phyloP scores from a whole-genome alignment of 1,140 invertebrate genomes.

The Drosophila erecta region DNA sequence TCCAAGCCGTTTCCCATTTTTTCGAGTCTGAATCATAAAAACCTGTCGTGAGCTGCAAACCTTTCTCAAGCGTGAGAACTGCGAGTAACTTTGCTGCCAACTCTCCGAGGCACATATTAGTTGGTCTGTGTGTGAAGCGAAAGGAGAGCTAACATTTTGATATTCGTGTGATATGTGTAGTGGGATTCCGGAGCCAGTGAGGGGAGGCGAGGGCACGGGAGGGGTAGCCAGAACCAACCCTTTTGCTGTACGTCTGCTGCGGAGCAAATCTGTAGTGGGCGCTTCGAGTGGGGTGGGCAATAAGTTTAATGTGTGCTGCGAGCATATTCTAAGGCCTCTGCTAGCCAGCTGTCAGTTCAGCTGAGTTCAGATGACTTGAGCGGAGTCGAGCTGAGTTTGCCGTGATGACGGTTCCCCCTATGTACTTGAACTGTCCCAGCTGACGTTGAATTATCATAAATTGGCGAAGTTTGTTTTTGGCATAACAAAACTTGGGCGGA shows the following conservation, averaged over 20 bases:
- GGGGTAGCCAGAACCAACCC: constrained; percentile 66
- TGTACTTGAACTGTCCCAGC: constrained; percentile 79
- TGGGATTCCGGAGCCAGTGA: background rate
- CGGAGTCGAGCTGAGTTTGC: constrained; percentile 48
- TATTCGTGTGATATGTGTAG: constrained; percentile 63
- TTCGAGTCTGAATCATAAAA: constrained; percentile 32
- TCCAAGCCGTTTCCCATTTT: background rate
- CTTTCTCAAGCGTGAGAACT: constrained; percentile 11
- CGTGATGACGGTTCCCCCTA: constrained; percentile 67
- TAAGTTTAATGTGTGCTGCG: constrained; percentile 81
- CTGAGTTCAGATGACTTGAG: constrained; percentile 46
- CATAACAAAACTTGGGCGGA: constrained; percentile 75
- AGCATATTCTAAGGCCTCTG: constrained; percentile 74
- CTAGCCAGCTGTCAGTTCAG: constrained; percentile 73
- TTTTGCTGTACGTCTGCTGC: constrained; percentile 63
- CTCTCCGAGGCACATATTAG: constrained; percentile 39
- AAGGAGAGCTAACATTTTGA: constrained; percentile 55
- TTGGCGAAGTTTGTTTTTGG: constrained; percentile 82
- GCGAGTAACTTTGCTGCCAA: constrained; percentile 43
- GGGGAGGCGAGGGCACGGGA: background rate
- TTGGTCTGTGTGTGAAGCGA: constrained; percentile 32
- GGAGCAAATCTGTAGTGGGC: constrained; percentile 63
- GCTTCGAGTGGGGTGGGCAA: constrained; percentile 38
- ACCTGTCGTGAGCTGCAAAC: constrained; percentile 33
- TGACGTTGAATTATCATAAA: constrained; percentile 84